These are phyloP conservation scores for Drosophila pullipes DNA, from an alignment of 2,888 invertebrate species.

Conservation along the genomic window DNA sequence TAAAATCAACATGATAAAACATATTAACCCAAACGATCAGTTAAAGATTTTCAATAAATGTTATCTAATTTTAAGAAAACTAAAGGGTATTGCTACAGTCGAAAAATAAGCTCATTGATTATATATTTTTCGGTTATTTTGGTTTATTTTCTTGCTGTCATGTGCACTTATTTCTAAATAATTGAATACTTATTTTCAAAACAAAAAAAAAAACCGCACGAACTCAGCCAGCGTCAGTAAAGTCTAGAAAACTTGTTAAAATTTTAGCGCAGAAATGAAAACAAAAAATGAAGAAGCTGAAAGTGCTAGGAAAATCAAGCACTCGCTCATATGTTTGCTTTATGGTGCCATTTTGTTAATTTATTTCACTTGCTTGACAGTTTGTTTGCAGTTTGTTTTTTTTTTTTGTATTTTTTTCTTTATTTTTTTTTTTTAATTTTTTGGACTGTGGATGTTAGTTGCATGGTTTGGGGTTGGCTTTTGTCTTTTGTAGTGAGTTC, in stretches of 20 bases:
- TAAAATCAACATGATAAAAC: not conserved
- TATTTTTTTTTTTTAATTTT: constrained; percentile 32
- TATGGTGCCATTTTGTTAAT: constrained; percentile 79
- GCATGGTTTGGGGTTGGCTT: constrained; percentile 39
- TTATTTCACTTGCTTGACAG: constrained; percentile 79
- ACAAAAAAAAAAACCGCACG: constrained; percentile 39
- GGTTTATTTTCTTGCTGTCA: constrained; percentile 62
- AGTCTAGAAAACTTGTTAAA: constrained; percentile 38
- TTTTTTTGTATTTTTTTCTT: constrained; percentile 8
- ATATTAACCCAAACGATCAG: not conserved
- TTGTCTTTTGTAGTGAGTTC: constrained; percentile 56
- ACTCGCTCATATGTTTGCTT: constrained; percentile 75
- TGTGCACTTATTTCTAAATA: constrained; percentile 76
- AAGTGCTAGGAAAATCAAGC: constrained; percentile 62
- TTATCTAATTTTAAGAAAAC: not conserved
- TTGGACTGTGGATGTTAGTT: constrained; percentile 45
- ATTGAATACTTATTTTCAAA: constrained; percentile 71
- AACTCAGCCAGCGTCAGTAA: constrained; percentile 20
- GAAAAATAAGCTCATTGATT: constrained; percentile 1
- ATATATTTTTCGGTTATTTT: constrained; percentile 32
- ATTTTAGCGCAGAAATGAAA: constrained; percentile 23
- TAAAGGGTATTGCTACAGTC: constrained; percentile 44
- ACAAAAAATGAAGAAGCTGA: constrained; percentile 12
- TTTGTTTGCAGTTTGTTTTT: constrained; percentile 59
- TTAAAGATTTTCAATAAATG: not conserved